Conservation (phyloP, 1,140 invertebrate genomes). For the Saxidomus purpurata region DNA sequence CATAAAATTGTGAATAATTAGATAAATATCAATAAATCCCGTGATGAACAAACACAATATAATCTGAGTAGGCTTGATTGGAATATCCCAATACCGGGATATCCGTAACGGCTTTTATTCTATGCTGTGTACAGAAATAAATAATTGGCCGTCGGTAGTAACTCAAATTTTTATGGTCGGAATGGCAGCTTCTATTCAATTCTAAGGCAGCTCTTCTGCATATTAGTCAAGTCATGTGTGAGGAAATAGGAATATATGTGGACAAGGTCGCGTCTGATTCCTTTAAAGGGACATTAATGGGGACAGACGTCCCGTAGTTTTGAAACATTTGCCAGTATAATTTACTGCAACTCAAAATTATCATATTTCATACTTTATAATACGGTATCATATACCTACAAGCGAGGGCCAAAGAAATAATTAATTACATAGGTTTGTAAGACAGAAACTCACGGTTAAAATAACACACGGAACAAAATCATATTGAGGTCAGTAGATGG, state of each 20-base stretch:
- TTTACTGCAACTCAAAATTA: no score
- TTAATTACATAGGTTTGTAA: no score
- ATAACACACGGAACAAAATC: no score
- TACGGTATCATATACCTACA: no score
- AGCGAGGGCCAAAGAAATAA: no score
- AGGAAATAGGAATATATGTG: conserved; percentile 44
- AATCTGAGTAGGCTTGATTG: conserved; percentile 30
- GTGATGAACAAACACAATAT: conserved; percentile 33
- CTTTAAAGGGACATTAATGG: background rate
- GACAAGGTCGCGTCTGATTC: conserved; percentile 41
- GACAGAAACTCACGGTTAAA: no score
- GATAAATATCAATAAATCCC: conserved; percentile 58
- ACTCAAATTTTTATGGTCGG: conserved; percentile 43
- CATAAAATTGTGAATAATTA: conserved; percentile 45
- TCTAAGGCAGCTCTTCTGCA: conserved; percentile 40
- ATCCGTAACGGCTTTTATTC: conserved; percentile 7
- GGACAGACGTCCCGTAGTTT: background rate
- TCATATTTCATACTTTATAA: no score
- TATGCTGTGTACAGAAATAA: conserved; percentile 20
- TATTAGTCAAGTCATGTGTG: conserved; percentile 24
- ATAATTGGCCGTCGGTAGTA: conserved; percentile 8
- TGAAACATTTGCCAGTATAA: no score
- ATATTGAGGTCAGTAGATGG: no score
- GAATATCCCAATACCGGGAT: background rate
- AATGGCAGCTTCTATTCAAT: conserved; percentile 57